These are phyloP conservation scores for Zygaena filipendulae DNA, from an alignment of 2,888 invertebrate genomes.

Conservation along the genomic window DNA sequence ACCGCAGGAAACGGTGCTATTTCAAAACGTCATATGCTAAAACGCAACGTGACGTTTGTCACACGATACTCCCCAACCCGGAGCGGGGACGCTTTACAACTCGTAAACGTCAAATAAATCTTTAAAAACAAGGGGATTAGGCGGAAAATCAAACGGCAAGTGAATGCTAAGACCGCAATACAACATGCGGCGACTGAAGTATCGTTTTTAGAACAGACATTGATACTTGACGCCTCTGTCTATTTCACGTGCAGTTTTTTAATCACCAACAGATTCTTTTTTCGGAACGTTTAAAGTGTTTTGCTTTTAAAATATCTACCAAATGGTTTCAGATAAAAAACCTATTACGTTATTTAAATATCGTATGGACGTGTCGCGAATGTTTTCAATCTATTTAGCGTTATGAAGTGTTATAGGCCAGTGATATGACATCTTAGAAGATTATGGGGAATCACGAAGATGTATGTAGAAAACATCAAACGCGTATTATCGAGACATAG, in stretches of 20 bases:
- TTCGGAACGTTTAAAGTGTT: slow-evolving; percentile 20
- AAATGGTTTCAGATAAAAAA: too few species aligned
- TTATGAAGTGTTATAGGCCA: too few species aligned
- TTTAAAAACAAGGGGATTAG: slow-evolving; percentile 1
- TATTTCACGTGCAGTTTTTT: slow-evolving; percentile 34
- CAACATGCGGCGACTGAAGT: slow-evolving; percentile 21
- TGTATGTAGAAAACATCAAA: slow-evolving; percentile 51
- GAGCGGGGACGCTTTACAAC: slow-evolving; percentile 5
- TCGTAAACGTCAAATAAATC: slow-evolving; percentile 1
- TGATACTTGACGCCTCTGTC: slow-evolving; percentile 37
- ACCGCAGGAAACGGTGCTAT: slow-evolving; percentile 37
- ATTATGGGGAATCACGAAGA: too few species aligned
- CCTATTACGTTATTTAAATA: too few species aligned
- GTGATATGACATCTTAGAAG: too few species aligned
- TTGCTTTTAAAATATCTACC: too few species aligned
- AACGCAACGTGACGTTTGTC: slow-evolving; percentile 38
- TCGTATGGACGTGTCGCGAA: too few species aligned
- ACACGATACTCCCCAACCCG: slow-evolving; percentile 30
- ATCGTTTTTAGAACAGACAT: slow-evolving; percentile 41
- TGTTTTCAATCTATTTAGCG: too few species aligned
- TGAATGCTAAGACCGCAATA: slow-evolving; percentile 14
- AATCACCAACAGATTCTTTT: slow-evolving; percentile 19
- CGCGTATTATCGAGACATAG: slow-evolving; percentile 28
- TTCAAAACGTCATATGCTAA: slow-evolving; percentile 33
- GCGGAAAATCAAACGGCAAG: slow-evolving; percentile 18